These are phyloP conservation scores for Rotaria socialis DNA, from an alignment of 2,888 invertebrate genomes.

Conservation along the genomic window DNA sequence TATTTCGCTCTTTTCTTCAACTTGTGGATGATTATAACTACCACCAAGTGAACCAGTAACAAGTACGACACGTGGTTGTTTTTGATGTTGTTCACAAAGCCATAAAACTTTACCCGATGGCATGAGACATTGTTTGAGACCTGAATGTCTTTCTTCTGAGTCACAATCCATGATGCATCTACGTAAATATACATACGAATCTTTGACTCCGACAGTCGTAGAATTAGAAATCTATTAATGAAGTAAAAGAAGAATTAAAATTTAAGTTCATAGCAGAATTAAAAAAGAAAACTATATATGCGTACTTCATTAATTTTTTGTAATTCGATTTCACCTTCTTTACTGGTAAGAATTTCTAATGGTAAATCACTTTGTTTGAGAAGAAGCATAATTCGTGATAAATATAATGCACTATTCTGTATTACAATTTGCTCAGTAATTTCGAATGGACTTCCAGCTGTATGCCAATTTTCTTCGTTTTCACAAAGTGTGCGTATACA, in stretches of 20 bases:
- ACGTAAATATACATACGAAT: slow-evolving; percentile 22
- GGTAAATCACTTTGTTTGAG: slow-evolving; percentile 44
- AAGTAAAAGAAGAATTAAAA: neutral
- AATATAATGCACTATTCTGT: slow-evolving; percentile 36
- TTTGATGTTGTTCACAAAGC: slow-evolving; percentile 54
- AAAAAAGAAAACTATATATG: neutral
- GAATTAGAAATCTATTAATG: neutral
- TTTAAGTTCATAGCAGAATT: neutral
- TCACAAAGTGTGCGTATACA: slow-evolving; percentile 55
- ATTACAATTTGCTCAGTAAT: neutral
- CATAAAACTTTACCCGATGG: slow-evolving; percentile 55
- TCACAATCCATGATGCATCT: slow-evolving; percentile 7
- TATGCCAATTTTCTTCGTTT: slow-evolving; percentile 52
- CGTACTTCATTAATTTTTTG: neutral
- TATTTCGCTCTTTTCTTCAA: slow-evolving; percentile 35
- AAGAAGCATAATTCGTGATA: slow-evolving; percentile 40
- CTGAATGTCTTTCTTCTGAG: neutral
- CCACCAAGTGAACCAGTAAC: slow-evolving; percentile 31
- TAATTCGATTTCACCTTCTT: slow-evolving; percentile 30
- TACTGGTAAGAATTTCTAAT: slow-evolving; percentile 24
- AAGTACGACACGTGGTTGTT: slow-evolving; percentile 49
- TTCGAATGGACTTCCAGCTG: slow-evolving; percentile 17
- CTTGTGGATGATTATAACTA: slow-evolving; percentile 39
- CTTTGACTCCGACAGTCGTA: neutral
- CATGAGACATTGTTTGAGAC: slow-evolving; percentile 51